Base-by-base conservation (phyloP, 2,888 invertebrate species). In the Chromoteleia sp. region DNA sequence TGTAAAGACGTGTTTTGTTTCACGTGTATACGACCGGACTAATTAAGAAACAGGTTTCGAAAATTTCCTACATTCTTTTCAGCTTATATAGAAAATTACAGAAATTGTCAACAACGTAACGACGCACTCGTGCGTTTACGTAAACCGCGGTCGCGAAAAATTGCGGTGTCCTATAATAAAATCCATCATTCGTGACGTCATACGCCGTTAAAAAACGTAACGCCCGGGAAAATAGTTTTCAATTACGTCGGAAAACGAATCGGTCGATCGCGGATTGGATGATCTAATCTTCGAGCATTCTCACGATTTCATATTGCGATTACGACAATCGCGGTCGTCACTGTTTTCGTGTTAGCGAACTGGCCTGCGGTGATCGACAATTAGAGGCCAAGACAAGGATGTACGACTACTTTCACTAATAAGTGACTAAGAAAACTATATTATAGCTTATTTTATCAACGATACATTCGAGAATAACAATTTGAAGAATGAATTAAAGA, bases 241-340 rank as follows among this genome's bases (percentile, higher is more conserved):
- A 43, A 56, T 74, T 74, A 52, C 39, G 12, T 0, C 19, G 17
- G 56, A 56, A 74, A 59, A 65, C 30, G 29, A 54, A 21, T 10
- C 25, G 25, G 39, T 59, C 25, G 50, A 6, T 21, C 33, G 45
- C 63, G 45, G 74, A 54, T 56, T 56, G 43, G 41, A 33, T 52
- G 58, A 75, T 67, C 29, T 29, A 73, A 73, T 63, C 59, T 25
- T 8, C 10, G 39, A 12, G 7, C 36, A 50, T 39, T 75, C 67
- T 67, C 67, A 67, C 41, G 75, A 67, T 67, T 75, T 75, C 29
- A 12, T 75, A 39, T 67, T 58, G 45, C 67, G 48, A 75, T 75
- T 75, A 67, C 58, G 58, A 58, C 56, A 15, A 67, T 39, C 50
- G 43, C 33, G 33, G 14, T 43, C 50, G 75, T 67, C 67, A 12